Conservation (phyloP, 92 coral and sea anemone species). For the Chrysogorgia sp. region DNA sequence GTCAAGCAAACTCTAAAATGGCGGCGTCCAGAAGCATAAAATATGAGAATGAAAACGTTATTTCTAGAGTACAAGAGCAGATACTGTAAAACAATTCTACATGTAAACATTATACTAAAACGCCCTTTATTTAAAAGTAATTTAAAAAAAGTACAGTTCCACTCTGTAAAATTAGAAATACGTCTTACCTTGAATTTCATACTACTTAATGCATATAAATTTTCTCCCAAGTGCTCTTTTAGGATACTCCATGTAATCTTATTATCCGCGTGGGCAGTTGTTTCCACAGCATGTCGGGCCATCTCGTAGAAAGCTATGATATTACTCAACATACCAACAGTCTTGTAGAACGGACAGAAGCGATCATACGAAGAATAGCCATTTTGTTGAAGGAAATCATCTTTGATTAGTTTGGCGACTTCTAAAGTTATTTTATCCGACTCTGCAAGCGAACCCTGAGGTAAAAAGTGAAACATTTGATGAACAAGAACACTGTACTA, state of each 20-base stretch:
- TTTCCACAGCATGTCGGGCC: slow-evolving; percentile 96
- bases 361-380: slow-evolving; percentile 97
- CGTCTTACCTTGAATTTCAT: slow-evolving; percentile 94
- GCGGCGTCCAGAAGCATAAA: too few species aligned
- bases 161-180: too few species aligned
- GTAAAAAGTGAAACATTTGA: slow-evolving; percentile 1
- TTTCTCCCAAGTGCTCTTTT: slow-evolving; percentile 94
- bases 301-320: slow-evolving; percentile 87
- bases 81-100: too few species aligned
- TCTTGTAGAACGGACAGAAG: slow-evolving; percentile 96
- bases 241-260: slow-evolving; percentile 96
- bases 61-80: too few species aligned
- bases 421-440: slow-evolving; percentile 95
- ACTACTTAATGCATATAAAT: slow-evolving; percentile 79
- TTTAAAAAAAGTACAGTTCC: too few species aligned
- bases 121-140: too few species aligned
- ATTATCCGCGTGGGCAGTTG: slow-evolving; percentile 97
- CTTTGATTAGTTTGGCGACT: slow-evolving; percentile 95
- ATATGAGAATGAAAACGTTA: too few species aligned
- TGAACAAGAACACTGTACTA: too few species aligned
- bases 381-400: slow-evolving; percentile 95
- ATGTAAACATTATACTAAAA: too few species aligned
- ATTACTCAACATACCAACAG: slow-evolving; percentile 94
- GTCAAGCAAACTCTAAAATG: too few species aligned
- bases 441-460: slow-evolving; percentile 94